These are phyloP conservation scores for Pontoporia blainvillei DNA, from an alignment of 2,113 vertebrate species.

Conservation along the genomic window DNA sequence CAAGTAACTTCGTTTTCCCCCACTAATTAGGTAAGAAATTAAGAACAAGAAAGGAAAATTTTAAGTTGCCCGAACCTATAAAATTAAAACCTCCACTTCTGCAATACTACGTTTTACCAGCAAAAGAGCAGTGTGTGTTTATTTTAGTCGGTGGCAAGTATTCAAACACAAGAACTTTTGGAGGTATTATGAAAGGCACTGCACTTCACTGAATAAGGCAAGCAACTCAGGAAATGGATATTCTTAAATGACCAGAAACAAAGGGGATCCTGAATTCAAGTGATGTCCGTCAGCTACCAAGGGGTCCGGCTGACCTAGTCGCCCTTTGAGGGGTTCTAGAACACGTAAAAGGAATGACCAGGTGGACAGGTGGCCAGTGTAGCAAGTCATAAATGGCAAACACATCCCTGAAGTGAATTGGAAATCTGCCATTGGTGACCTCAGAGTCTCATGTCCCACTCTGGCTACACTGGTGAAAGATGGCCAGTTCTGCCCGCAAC, in stretches of 20 bases:
- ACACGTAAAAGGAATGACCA: not conserved
- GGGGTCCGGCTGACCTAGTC: not conserved
- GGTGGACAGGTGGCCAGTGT: not conserved
- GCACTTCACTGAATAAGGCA: not conserved
- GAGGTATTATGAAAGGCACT: not conserved
- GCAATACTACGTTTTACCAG: not conserved
- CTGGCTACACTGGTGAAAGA: not conserved
- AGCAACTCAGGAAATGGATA: not conserved
- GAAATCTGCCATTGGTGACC: not conserved
- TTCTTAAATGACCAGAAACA: not conserved
- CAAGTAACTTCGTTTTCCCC: not conserved
- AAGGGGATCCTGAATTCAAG: not conserved
- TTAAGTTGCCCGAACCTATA: not conserved
- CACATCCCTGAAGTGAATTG: not conserved
- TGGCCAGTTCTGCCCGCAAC: not conserved
- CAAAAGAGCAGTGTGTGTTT: not conserved
- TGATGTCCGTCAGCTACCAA: not conserved
- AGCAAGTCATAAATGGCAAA: not conserved
- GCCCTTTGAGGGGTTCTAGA: not conserved
- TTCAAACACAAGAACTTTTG: not conserved
- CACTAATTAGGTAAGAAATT: not conserved
- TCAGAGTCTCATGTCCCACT: not conserved
- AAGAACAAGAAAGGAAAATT: slow-evolving; percentile 9
- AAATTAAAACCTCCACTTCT: not conserved
- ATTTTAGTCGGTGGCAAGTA: not conserved